A percentile compares a stretch with the other conserved stretches of the same genome.
These are phyloP conservation scores for Thalassaphorura encarpata DNA, from an alignment of 1,140 invertebrate species.

Conservation along the genomic window DNA sequence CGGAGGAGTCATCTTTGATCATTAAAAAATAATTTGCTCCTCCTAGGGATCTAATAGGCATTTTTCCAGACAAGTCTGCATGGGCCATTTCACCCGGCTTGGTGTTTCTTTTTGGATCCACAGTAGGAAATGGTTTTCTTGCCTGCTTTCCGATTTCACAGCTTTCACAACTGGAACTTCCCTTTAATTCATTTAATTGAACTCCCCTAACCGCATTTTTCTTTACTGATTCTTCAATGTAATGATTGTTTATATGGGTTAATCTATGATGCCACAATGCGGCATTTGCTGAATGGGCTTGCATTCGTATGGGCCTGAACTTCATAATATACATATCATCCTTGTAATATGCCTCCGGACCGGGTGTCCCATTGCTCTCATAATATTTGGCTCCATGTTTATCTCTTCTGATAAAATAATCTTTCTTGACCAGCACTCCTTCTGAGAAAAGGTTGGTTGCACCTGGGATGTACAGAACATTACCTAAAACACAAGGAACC, in stretches of 20 bases:
- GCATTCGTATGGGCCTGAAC: neutral
- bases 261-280: constrained; percentile 9
- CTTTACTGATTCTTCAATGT: constrained; percentile 1
- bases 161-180: neutral
- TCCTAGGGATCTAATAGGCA: constrained; percentile 36
- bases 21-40: constrained; percentile 39
- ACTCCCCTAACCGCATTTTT: constrained; percentile 6
- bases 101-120: constrained; percentile 13
- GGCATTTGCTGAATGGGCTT: neutral
- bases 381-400: neutral
- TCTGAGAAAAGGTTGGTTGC: constrained; percentile 15
- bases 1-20: constrained; percentile 40
- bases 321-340: neutral
- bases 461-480: constrained; percentile 17
- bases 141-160: constrained; percentile 21
- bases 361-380: neutral
- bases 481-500: neutral
- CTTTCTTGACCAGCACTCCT: constrained; percentile 4
- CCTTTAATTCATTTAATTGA: neutral
- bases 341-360: neutral
- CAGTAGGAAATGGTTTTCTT: constrained; percentile 6
- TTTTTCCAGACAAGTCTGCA: constrained; percentile 40
- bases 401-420: constrained; percentile 5
- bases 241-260: constrained; percentile 1
- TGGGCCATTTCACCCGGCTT: constrained; percentile 37